Conservation (phyloP, 53 echinoderm and acorn worm species). For the Antedon mediterranea region DNA sequence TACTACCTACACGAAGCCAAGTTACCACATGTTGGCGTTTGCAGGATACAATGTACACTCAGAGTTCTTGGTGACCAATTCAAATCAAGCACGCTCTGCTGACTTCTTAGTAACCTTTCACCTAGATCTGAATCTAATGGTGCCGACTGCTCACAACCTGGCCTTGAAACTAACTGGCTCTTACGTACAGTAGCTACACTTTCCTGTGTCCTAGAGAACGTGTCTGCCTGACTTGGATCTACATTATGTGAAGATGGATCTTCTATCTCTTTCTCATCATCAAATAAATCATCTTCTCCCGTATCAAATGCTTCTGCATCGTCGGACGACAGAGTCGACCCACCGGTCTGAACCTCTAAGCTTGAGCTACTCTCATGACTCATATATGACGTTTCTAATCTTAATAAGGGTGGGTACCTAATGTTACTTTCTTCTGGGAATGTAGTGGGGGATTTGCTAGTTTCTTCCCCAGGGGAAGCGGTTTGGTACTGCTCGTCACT, state of each 20-base stretch:
- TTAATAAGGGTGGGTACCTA: neutral
- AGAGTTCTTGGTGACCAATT: constrained; percentile 62
- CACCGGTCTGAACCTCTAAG: neutral
- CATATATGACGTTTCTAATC: neutral
- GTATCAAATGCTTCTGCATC: neutral
- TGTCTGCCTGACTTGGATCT: neutral
- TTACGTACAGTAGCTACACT: neutral
- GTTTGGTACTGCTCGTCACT: neutral
- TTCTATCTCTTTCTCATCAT: neutral
- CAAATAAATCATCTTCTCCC: neutral
- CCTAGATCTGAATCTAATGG: constrained; percentile 29
- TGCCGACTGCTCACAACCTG: constrained; percentile 8
- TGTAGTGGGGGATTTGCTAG: neutral
- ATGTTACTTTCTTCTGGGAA: neutral
- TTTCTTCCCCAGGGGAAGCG: neutral
- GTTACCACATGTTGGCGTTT: constrained; percentile 8
- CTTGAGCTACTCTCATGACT: neutral
- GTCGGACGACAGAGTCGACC: neutral
- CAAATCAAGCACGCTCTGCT: constrained; percentile 27
- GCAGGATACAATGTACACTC: constrained; percentile 48
- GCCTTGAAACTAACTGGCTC: neutral
- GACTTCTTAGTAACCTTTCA: constrained; percentile 8
- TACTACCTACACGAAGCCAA: neutral
- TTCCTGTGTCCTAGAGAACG: neutral
- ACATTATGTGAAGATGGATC: no score